A percentile compares a stretch with the other conserved stretches of the same genome.
Conservation (phyloP, 2,797 vertebrate genomes). For the Onychomys arenicola region DNA sequence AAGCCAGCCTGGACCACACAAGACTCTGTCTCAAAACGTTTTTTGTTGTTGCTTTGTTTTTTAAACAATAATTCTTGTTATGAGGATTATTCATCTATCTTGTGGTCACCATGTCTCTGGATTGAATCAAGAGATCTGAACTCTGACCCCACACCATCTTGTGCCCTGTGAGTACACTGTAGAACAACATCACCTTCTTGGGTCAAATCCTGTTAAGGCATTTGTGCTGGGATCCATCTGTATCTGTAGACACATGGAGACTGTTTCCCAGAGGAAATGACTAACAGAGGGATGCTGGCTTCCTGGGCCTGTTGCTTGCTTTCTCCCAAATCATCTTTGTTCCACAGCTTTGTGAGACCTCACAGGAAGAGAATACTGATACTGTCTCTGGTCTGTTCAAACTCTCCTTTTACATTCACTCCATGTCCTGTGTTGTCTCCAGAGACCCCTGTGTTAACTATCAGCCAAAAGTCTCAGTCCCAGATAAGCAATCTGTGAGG, state of each 20-base stretch:
- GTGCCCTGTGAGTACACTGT: neutral
- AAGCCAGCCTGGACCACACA: neutral
- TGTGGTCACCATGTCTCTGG: neutral
- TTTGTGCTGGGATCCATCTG: neutral
- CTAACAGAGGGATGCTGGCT: neutral
- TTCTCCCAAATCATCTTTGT: neutral
- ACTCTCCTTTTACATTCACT: neutral
- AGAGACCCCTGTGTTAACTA: neutral
- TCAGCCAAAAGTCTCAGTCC: neutral
- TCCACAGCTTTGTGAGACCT: neutral
- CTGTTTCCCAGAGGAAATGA: neutral
- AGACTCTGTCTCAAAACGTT: neutral
- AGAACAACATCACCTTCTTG: neutral
- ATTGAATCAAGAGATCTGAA: neutral
- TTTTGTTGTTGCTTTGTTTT: no score
- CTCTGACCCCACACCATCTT: neutral
- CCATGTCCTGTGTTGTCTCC: neutral
- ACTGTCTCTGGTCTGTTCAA: neutral
- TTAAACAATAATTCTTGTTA: neutral
- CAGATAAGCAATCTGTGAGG: neutral
- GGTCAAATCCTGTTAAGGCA: no score
- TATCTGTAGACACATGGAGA: neutral
- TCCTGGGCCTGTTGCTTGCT: neutral
- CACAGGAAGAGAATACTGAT: neutral
- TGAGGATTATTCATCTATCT: neutral